Conservation (phyloP, 2,888 invertebrate genomes). For the Bimastos eiseni region DNA sequence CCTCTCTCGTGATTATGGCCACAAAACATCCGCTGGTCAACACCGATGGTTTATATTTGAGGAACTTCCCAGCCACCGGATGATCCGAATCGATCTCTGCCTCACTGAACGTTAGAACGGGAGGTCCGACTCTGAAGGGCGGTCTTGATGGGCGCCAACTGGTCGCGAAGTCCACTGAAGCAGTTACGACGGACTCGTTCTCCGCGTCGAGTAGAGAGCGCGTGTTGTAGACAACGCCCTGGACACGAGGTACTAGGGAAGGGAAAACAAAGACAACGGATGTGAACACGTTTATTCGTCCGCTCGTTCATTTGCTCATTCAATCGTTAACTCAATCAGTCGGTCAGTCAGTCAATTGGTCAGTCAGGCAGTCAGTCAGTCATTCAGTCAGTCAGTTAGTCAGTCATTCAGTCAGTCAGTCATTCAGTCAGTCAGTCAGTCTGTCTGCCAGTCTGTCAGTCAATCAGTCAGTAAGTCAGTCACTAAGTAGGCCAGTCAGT, state of each 20-base stretch:
- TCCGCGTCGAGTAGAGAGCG: slow-evolving; percentile 54
- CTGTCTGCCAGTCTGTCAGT: no score
- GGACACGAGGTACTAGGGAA: slow-evolving; percentile 53
- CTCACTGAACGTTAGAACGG: slow-evolving; percentile 54
- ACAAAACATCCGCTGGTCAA: slow-evolving; percentile 58
- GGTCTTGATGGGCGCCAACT: slow-evolving; percentile 47
- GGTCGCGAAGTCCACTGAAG: slow-evolving; percentile 55
- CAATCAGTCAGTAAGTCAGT: no score
- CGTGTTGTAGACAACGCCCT: slow-evolving; percentile 58
- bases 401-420: neutral
- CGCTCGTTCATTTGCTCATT: no score
- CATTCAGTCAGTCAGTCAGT: neutral
- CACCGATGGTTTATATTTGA: slow-evolving; percentile 52
- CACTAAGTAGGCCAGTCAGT: no score
- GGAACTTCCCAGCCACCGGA: slow-evolving; percentile 54
- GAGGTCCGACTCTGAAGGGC: slow-evolving; percentile 56
- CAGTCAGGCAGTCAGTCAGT: neutral
- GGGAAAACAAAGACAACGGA: neutral
- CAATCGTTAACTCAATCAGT: no score
- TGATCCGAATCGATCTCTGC: slow-evolving; percentile 53
- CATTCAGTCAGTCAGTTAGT: neutral
- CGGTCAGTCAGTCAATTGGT: no score
- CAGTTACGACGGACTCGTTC: slow-evolving; percentile 55
- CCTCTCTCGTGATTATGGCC: slow-evolving; percentile 58
- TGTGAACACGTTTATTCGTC: neutral